Conservation (phyloP, 2,113 vertebrate species). For the Crotophaga sulcirostris region DNA sequence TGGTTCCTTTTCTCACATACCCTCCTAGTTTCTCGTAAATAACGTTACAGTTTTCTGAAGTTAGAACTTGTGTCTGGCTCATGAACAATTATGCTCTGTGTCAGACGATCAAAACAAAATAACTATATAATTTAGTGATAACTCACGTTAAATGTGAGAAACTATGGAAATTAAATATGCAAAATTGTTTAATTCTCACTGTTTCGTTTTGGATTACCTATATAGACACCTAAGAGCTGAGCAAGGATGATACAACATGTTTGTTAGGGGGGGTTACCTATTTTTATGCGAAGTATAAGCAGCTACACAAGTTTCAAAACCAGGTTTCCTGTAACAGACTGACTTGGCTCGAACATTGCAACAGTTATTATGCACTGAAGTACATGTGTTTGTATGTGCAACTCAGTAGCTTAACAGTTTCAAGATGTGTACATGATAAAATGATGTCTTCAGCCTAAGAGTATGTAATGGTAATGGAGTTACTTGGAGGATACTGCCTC, state of each 20-base stretch:
- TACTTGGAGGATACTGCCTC: not conserved
- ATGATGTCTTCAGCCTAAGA: not conserved
- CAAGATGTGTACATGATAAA: not conserved
- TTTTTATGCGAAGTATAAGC: not conserved
- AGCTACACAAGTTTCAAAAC: not conserved
- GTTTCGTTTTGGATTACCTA: not conserved
- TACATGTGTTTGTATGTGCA: accelerated
- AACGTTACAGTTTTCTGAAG: not conserved
- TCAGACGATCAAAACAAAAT: not conserved
- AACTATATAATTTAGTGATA: not conserved
- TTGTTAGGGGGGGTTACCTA: not conserved
- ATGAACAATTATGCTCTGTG: accelerated
- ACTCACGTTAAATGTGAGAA: not conserved
- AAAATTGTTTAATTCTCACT: not conserved
- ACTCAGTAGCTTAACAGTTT: not conserved
- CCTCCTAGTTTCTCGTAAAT: not conserved
- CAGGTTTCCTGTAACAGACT: not conserved
- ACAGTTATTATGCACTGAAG: not conserved
- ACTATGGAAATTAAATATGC: not conserved
- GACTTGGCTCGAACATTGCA: not conserved
- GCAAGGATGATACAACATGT: not conserved
- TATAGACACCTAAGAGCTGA: not conserved
- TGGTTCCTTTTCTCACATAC: not conserved
- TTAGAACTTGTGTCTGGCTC: not conserved
- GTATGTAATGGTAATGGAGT: not conserved